phyloP scores from a whole-genome alignment of 2,113 vertebrate genomes.

The mouse (Mus musculus) region DNA sequence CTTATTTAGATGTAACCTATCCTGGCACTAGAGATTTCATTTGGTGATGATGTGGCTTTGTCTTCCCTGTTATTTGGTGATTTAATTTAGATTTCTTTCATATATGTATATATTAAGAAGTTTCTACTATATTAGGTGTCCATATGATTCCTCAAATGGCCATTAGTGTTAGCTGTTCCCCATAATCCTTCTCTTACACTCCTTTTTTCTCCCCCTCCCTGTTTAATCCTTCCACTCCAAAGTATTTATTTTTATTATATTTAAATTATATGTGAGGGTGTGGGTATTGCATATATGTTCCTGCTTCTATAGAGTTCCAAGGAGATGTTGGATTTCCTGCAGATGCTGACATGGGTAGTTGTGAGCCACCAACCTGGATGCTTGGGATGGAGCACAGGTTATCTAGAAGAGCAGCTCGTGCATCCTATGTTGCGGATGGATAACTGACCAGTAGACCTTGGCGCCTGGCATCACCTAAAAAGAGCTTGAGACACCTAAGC shows the following conservation, averaged over 20 bases:
- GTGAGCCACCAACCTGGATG: not conserved
- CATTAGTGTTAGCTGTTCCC: not conserved
- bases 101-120: not conserved
- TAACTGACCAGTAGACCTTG: not conserved
- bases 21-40: not conserved
- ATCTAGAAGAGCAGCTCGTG: not conserved
- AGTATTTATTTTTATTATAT: not conserved
- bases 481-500: not conserved
- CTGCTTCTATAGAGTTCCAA: not conserved
- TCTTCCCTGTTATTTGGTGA: not conserved
- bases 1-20: not conserved
- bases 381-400: not conserved
- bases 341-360: not conserved
- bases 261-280: not conserved
- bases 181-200: not conserved
- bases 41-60: not conserved
- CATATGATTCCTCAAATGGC: not conserved
- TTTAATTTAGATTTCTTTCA: not conserved
- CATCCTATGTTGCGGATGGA: not conserved
- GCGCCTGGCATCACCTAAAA: not conserved
- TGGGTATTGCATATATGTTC: not conserved
- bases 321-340: not conserved
- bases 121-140: not conserved
- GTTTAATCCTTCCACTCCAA: not conserved
- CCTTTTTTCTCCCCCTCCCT: not conserved